These are phyloP conservation scores for Caenorhabditis sinica DNA, from an alignment of 2,888 invertebrate genomes.

Conservation along the genomic window DNA sequence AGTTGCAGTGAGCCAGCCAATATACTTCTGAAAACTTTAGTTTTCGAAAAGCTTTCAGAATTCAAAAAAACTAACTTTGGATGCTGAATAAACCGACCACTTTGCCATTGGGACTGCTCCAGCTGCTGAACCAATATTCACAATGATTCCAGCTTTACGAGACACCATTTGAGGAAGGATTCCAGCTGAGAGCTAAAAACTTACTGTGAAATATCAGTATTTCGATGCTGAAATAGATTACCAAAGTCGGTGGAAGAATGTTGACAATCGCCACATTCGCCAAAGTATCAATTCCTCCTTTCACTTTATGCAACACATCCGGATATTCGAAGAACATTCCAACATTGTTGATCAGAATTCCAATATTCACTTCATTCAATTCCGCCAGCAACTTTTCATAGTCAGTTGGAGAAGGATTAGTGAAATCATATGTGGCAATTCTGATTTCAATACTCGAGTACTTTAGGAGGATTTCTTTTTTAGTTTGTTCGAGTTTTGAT, in stretches of 20 bases:
- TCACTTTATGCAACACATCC: slow-evolving; percentile 85
- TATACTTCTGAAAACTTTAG: slow-evolving; percentile 81
- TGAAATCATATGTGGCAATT: slow-evolving; percentile 79
- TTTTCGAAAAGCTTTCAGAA: background rate
- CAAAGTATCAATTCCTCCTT: slow-evolving; percentile 77
- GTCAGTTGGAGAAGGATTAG: slow-evolving; percentile 69
- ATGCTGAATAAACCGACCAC: slow-evolving; percentile 37
- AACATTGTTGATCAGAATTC: slow-evolving; percentile 90
- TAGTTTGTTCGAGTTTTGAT: slow-evolving; percentile 78
- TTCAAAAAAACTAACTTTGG: background rate
- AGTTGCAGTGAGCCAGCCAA: slow-evolving; percentile 80
- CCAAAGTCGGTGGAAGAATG: slow-evolving; percentile 89
- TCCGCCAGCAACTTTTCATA: slow-evolving; percentile 76
- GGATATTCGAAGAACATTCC: slow-evolving; percentile 92
- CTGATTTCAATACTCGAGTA: slow-evolving; percentile 73
- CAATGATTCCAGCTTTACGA: slow-evolving; percentile 90
- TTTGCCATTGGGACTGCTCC: slow-evolving; percentile 17
- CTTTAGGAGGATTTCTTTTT: slow-evolving; percentile 77
- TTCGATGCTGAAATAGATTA: slow-evolving; percentile 27
- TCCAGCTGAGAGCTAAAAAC: slow-evolving; percentile 89
- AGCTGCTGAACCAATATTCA: slow-evolving; percentile 88
- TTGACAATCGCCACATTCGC: slow-evolving; percentile 89
- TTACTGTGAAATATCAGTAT: background rate
- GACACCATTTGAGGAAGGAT: slow-evolving; percentile 92
- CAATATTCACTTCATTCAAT: slow-evolving; percentile 78